These are phyloP conservation scores for Neomorphus geoffroyi DNA, from an alignment of 2,797 vertebrate species.

Conservation along the genomic window DNA sequence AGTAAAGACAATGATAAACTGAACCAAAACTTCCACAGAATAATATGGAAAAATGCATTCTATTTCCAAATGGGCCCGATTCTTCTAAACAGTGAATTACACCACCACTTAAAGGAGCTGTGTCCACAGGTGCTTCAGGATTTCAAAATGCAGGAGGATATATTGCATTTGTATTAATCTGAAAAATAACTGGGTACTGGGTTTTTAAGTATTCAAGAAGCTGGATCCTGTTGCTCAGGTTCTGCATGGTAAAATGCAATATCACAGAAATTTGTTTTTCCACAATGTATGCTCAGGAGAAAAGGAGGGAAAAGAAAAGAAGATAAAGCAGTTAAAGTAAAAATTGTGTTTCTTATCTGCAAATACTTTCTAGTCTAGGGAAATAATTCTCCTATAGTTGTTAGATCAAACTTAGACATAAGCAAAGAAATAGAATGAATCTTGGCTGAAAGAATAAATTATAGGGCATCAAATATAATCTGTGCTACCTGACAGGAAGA, in stretches of 20 bases:
- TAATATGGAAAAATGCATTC: not conserved
- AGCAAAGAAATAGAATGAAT: constrained; percentile 48
- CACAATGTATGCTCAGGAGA: constrained; percentile 30
- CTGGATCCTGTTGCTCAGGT: not conserved
- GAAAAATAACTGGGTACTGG: not conserved
- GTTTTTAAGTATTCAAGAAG: constrained; percentile 6
- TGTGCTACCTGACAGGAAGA: not conserved
- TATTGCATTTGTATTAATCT: not conserved
- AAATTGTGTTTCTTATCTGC: constrained; percentile 10
- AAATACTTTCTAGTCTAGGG: constrained; percentile 10
- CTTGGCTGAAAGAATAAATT: constrained; percentile 59
- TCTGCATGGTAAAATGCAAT: not conserved
- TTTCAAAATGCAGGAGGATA: not conserved
- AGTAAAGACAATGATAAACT: not conserved
- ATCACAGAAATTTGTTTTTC: constrained; percentile 46
- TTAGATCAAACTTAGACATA: constrained; percentile 53
- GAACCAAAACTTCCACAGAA: not conserved
- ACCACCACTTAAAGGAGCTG: not conserved
- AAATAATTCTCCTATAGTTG: constrained; percentile 30
- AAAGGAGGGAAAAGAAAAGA: constrained; percentile 43
- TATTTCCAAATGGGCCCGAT: not conserved
- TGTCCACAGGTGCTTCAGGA: not conserved
- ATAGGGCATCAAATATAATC: constrained; percentile 39
- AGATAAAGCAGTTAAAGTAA: constrained; percentile 33
- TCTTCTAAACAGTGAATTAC: not conserved